Conservation (phyloP, 2,113 vertebrate genomes). For the Oryzias melastigma region DNA sequence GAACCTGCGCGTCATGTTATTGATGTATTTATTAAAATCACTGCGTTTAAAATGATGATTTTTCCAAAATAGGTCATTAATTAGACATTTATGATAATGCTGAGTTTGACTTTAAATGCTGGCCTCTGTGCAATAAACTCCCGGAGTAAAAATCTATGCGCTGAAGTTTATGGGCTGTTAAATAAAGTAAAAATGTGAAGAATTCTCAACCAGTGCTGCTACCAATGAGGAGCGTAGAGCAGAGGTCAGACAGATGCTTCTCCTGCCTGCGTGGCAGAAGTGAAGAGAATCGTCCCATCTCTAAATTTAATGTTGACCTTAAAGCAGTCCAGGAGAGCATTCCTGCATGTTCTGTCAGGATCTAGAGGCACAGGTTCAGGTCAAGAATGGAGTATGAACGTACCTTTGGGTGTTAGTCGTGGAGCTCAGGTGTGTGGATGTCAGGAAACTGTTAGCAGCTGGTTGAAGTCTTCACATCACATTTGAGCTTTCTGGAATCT, state of each 20-base stretch:
- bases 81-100: not conserved
- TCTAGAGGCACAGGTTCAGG: constrained; percentile 7
- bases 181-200: constrained; percentile 5
- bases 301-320: constrained; percentile 50
- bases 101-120: not conserved
- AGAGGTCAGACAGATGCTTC: constrained; percentile 21
- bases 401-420: not conserved
- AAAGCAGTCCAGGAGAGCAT: constrained; percentile 28
- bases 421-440: too few relatives aligned
- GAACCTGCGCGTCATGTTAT: too few relatives aligned
- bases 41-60: not conserved
- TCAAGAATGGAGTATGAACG: not conserved
- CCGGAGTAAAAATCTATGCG: not conserved
- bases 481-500: not conserved
- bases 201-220: constrained; percentile 2
- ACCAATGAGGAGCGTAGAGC: constrained; percentile 4
- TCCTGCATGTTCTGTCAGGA: too few relatives aligned
- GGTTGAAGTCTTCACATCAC: constrained; percentile 10
- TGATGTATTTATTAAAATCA: too few relatives aligned
- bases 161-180: constrained; percentile 13
- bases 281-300: constrained; percentile 9
- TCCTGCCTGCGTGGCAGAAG: constrained; percentile 48
- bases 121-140: not conserved
- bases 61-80: not conserved
- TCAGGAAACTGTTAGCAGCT: constrained; percentile 1